Percentiles rank a stretch among this genome's conserved stretches.
Conservation (phyloP, 1,140 invertebrate species). For the Brachionus rubens region DNA sequence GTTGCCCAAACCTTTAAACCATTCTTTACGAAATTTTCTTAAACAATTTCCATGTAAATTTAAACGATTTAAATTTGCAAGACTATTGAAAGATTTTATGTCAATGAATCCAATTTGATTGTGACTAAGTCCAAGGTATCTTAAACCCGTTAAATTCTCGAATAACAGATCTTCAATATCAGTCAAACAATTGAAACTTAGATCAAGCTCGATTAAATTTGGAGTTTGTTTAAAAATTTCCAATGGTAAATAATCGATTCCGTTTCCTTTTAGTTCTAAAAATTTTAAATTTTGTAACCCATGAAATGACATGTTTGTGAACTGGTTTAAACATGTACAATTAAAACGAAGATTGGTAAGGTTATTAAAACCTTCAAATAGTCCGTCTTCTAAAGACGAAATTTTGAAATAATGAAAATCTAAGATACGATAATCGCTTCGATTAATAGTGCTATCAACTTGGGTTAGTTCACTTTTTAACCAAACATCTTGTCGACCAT, state of each 20-base stretch:
- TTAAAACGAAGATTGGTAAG: neutral
- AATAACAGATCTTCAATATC: constrained; percentile 16
- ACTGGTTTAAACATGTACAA: neutral
- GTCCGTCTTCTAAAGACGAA: neutral
- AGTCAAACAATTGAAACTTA: constrained; percentile 35
- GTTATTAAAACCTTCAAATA: neutral
- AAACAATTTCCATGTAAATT: constrained; percentile 5
- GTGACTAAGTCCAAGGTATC: constrained; percentile 35
- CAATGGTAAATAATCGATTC: neutral
- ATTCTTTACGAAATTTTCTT: constrained; percentile 20
- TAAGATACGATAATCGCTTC: neutral
- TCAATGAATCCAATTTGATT: constrained; percentile 40
- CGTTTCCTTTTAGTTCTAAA: neutral
- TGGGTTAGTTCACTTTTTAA: neutral
- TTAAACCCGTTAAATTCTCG: neutral
- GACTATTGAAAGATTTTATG: neutral
- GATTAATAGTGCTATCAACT: neutral
- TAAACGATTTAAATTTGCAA: neutral
- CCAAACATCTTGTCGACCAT: neutral
- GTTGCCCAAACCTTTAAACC: neutral
- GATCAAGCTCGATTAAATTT: constrained; percentile 43
- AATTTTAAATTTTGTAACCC: neutral
- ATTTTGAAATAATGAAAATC: constrained; percentile 7
- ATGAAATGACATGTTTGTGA: neutral
- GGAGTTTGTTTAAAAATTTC: constrained; percentile 15